Conservation (phyloP, 2,113 vertebrate species). For the Aegypius monachus region DNA sequence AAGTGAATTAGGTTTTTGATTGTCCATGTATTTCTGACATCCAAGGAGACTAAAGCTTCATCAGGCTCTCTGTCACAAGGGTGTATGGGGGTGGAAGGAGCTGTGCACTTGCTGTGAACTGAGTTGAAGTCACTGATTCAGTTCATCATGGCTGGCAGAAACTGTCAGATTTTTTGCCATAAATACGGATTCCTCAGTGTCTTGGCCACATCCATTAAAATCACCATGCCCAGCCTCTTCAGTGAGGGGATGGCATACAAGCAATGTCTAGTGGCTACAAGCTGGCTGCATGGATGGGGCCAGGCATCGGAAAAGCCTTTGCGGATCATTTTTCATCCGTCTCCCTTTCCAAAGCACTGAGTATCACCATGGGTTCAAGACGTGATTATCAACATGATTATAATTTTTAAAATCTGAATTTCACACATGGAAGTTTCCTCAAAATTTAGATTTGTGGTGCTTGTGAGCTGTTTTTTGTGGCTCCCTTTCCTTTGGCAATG, state of each 20-base stretch:
- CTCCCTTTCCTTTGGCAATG: neutral
- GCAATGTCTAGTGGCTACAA: neutral
- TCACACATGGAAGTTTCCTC: neutral
- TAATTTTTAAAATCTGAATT: neutral
- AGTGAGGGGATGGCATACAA: neutral
- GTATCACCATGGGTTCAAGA: neutral
- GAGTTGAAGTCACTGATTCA: neutral
- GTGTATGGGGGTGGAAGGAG: neutral
- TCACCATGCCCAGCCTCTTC: neutral
- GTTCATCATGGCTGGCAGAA: neutral
- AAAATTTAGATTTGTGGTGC: neutral
- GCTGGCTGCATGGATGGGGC: neutral
- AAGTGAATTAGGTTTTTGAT: neutral
- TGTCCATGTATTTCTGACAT: neutral
- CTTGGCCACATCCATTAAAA: neutral
- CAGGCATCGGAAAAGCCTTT: neutral
- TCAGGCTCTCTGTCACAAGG: neutral
- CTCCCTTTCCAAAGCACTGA: neutral
- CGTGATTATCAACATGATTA: neutral
- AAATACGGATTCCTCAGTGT: neutral
- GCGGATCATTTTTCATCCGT: neutral
- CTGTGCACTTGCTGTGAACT: neutral
- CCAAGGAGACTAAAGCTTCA: neutral
- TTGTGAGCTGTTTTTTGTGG: neutral
- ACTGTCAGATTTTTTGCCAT: neutral